Base-by-base conservation (phyloP, 2,797 vertebrate species). In the Telmatherina bonti region DNA sequence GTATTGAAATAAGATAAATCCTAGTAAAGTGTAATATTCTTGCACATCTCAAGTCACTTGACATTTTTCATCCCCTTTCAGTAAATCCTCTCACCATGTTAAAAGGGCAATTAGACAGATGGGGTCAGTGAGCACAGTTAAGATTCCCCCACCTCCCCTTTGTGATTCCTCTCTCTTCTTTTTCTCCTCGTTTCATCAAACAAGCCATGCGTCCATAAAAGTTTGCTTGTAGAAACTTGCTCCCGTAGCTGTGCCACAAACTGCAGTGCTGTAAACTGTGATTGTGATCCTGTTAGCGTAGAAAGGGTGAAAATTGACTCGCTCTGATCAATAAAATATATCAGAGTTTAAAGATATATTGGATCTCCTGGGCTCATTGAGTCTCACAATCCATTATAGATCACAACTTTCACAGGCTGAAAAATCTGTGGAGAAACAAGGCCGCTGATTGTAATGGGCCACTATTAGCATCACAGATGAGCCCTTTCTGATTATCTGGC, bases 21-120 rank as follows among this genome's bases (percentile, higher is more conserved):
- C 72, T 78, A 82, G 87, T 90, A 83, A 90, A 83, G 67, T 54
- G n/a, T 69, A 62, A 75, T 73, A 76, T 76, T 82, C 54, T 66
- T 51, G 76, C 79, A 78, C 63, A 82, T 77, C 87, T 81, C 63
- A 65, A 70, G 72, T 85, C 83, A 85, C 72, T 88, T 84, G 82
- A 84, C 82, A 89, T 70, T 77, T 84, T 89, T 86, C 67, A 76
- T 83, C 81, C 88, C 67, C 81, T 89, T 90, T 91, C 79, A 84
- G 76, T 90, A 88, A 90, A 89, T 85, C 87, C 79, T 63, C 75
- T 82, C 68, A 31, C 63, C 38, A 43, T 70, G 85, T 84, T 89
- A 81, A 92, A 92, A 93, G 91, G 90, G 75, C 91, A 91, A 90
- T 93, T 88, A 90, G 84, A 79, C 74, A 29, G 68, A 72, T 47